Percentiles rank a stretch among this genome's conserved stretches.
These are phyloP conservation scores for Oplegnathus fasciatus DNA, from an alignment of 2,113 vertebrate species.

Conservation along the genomic window DNA sequence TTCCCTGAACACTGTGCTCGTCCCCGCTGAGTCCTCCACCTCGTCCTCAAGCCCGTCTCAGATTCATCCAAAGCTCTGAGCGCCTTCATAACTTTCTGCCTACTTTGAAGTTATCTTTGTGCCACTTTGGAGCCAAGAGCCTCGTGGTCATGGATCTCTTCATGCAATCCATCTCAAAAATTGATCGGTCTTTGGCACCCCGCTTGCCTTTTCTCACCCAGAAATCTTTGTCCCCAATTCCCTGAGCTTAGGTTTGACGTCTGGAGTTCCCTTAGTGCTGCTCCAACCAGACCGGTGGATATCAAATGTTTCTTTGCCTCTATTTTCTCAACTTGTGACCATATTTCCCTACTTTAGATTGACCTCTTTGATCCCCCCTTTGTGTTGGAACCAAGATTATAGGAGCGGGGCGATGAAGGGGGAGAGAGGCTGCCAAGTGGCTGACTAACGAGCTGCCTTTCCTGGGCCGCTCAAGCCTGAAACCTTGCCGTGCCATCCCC, in stretches of 20 bases:
- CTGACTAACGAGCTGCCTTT: slow-evolving; percentile 78
- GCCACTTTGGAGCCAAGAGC: slow-evolving; percentile 61
- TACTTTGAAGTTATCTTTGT: slow-evolving; percentile 62
- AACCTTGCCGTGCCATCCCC: slow-evolving; percentile 72
- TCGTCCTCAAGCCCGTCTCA: slow-evolving; percentile 16
- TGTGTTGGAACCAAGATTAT: slow-evolving; percentile 79
- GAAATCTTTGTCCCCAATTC: slow-evolving; percentile 83
- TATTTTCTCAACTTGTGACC: slow-evolving; percentile 73
- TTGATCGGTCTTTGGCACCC: slow-evolving; percentile 75
- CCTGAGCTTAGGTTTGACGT: slow-evolving; percentile 75
- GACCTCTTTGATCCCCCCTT: slow-evolving; percentile 83
- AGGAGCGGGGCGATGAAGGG: slow-evolving; percentile 57
- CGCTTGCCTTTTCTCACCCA: slow-evolving; percentile 60
- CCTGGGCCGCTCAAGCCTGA: slow-evolving; percentile 79
- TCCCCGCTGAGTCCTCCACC: slow-evolving; percentile 23
- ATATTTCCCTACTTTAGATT: slow-evolving; percentile 82
- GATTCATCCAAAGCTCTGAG: slow-evolving; percentile 55
- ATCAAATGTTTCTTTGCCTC: slow-evolving; percentile 44
- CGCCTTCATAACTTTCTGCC: slow-evolving; percentile 63
- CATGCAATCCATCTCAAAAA: slow-evolving; percentile 71
- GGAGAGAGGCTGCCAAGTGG: slow-evolving; percentile 75
- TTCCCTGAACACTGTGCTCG: not conserved
- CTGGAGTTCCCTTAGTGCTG: slow-evolving; percentile 43
- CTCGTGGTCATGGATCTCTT: slow-evolving; percentile 69
- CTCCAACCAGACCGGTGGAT: slow-evolving; percentile 67